Evolutionary conservation across 2,888 invertebrate genomes (phyloP).

Genomic region (Lutraria lutraria): DNA sequence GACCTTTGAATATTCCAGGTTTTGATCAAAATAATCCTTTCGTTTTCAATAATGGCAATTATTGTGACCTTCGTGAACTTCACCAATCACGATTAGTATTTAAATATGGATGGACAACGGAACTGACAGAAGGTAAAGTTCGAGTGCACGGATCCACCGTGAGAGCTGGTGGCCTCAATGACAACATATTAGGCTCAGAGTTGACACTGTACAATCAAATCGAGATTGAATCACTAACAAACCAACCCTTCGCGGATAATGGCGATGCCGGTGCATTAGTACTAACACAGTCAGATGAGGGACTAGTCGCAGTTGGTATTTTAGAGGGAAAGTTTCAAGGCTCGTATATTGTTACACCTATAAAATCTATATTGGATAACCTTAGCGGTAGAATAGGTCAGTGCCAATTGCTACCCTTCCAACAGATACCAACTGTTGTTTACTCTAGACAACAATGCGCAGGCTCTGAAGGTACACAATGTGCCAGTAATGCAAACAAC

Average conservation of each 20-base stretch:
- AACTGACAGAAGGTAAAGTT: not conserved
- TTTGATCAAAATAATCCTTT: slow-evolving; percentile 14
- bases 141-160: slow-evolving; percentile 3
- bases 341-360: not conserved
- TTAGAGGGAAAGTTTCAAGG: not conserved
- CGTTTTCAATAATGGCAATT: not conserved
- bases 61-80: not conserved
- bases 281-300: not conserved
- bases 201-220: slow-evolving; percentile 16
- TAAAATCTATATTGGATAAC: not conserved
- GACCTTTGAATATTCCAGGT: no score
- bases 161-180: not conserved
- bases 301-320: not conserved
- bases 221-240: not conserved
- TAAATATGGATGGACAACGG: not conserved
- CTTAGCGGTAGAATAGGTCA: not conserved
- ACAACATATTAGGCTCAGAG: not conserved
- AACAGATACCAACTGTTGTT: no score
- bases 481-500: no score
- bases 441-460: no score
- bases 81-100: not conserved
- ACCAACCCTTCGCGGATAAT: not conserved
- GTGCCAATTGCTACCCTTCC: no score
- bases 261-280: slow-evolving; percentile 20
- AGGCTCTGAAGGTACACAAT: no score